Evolutionary conservation across 2,888 invertebrate species (phyloP).

Genomic region (Agrotis puta): DNA sequence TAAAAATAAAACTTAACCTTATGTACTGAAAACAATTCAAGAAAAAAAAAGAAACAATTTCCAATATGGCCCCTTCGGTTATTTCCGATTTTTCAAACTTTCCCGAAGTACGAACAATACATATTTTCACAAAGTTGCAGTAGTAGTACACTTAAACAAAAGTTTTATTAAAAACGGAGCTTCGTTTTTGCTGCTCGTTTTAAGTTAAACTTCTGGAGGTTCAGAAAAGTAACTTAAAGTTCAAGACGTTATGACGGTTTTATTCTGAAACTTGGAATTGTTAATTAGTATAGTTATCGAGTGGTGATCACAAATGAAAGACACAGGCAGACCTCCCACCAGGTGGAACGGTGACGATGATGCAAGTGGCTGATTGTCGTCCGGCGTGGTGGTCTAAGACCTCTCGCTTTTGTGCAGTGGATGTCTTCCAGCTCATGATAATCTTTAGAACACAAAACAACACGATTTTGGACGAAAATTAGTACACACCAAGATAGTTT

Average conservation of each 20-base stretch:
- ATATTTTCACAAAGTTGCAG: conserved; percentile 48
- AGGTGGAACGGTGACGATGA: not conserved
- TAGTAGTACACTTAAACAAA: conserved; percentile 50
- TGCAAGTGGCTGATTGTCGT: no score
- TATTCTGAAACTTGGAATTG: conserved; percentile 1
- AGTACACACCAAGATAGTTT: no score
- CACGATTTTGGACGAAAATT: no score
- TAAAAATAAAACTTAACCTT: not conserved
- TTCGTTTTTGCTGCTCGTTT: conserved; percentile 58
- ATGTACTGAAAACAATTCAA: conserved; percentile 25
- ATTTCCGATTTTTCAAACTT: conserved; percentile 23
- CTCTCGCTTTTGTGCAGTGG: no score
- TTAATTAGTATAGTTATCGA: not conserved
- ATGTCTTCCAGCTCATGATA: no score
- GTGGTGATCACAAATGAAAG: no score
- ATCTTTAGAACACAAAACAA: no score
- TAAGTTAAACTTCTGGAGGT: conserved; percentile 22
- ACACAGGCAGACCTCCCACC: no score
- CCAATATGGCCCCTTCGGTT: conserved; percentile 50
- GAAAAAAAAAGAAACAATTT: conserved; percentile 47
- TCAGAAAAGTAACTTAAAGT: conserved; percentile 29
- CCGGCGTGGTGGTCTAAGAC: no score
- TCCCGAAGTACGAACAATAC: conserved; percentile 34
- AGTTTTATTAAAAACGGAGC: conserved; percentile 73
- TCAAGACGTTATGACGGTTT: conserved; percentile 22